Conservation (phyloP, 1,140 invertebrate species). For the Drosophila baimaii region DNA sequence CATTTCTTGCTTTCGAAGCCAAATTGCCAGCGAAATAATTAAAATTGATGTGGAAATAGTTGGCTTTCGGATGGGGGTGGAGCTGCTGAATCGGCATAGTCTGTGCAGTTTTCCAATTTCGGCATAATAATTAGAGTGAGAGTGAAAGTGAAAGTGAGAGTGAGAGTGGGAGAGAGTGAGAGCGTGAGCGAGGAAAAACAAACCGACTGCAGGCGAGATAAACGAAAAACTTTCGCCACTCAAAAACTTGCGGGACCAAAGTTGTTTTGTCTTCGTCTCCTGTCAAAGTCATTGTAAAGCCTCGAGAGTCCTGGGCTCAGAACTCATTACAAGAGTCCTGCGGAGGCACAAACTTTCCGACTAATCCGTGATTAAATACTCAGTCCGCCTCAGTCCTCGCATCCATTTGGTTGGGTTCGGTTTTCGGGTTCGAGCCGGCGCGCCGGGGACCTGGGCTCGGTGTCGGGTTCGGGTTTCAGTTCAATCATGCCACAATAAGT, state of each 20-base stretch:
- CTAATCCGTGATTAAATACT: conserved; percentile 67
- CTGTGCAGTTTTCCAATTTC: conserved; percentile 42
- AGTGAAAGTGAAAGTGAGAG: conserved; percentile 3
- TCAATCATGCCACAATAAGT: conserved; percentile 43
- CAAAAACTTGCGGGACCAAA: conserved; percentile 50
- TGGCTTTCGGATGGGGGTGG: background rate
- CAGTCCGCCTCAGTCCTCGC: conserved; percentile 25
- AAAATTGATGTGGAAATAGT: conserved; percentile 44
- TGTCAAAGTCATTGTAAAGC: conserved; percentile 50
- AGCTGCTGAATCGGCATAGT: conserved; percentile 4
- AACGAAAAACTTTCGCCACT: conserved; percentile 66
- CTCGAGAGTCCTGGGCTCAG: conserved; percentile 52
- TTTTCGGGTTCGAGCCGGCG: background rate
- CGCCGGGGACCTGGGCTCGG: no score
- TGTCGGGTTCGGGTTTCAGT: background rate
- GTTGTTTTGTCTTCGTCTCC: conserved; percentile 38
- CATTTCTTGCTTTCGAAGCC: conserved; percentile 7
- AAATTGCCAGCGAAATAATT: conserved; percentile 24
- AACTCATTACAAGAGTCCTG: conserved; percentile 63
- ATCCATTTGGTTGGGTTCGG: conserved; percentile 17
- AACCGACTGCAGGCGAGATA: conserved; percentile 49
- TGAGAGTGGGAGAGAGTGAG: conserved; percentile 5
- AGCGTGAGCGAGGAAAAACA: conserved; percentile 4
- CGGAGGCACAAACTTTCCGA: conserved; percentile 43
- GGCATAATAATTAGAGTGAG: conserved; percentile 28